Evolutionary conservation across 2,888 invertebrate species (phyloP).

Genomic region (Hemicrepidius hirtus): DNA sequence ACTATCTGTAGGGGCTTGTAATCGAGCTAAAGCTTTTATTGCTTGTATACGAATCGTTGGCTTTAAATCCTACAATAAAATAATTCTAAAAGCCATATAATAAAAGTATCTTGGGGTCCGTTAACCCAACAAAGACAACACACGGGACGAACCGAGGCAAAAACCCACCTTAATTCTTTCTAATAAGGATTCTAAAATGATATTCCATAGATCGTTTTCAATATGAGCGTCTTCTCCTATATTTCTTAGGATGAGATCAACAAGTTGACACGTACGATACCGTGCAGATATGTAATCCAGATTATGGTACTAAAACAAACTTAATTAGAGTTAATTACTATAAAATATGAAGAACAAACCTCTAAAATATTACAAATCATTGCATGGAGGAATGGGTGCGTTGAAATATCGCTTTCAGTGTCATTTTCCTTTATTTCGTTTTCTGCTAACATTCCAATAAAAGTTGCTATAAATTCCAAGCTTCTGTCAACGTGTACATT

Average conservation of each 20-base stretch:
- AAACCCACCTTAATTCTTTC: constrained; percentile 73
- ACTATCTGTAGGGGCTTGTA: constrained; percentile 75
- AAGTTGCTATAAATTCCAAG: constrained; percentile 38
- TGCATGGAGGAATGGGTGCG: constrained; percentile 45
- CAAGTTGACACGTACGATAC: constrained; percentile 74
- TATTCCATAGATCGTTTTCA: constrained; percentile 74
- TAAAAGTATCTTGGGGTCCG: too few relatives aligned
- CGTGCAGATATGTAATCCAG: constrained; percentile 71
- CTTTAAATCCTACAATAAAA: constrained; percentile 43
- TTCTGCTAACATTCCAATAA: constrained; percentile 19
- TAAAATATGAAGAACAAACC: constrained; percentile 27
- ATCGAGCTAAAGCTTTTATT: constrained; percentile 73
- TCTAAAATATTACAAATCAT: constrained; percentile 43
- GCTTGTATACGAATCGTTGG: constrained; percentile 75
- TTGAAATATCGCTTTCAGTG: constrained; percentile 9
- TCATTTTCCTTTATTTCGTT: constrained; percentile 8
- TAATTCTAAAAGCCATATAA: too few relatives aligned
- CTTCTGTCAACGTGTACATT: constrained; percentile 35
- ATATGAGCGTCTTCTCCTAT: constrained; percentile 75
- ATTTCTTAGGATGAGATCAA: constrained; percentile 73
- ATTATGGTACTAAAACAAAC: constrained; percentile 62
- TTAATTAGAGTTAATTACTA: background rate
- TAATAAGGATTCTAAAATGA: constrained; percentile 73
- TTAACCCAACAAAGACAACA: too few relatives aligned
- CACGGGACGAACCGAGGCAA: too few relatives aligned